Evolutionary conservation across 2,797 vertebrate genomes (phyloP).

Genomic region (Xyrichtys novacula): DNA sequence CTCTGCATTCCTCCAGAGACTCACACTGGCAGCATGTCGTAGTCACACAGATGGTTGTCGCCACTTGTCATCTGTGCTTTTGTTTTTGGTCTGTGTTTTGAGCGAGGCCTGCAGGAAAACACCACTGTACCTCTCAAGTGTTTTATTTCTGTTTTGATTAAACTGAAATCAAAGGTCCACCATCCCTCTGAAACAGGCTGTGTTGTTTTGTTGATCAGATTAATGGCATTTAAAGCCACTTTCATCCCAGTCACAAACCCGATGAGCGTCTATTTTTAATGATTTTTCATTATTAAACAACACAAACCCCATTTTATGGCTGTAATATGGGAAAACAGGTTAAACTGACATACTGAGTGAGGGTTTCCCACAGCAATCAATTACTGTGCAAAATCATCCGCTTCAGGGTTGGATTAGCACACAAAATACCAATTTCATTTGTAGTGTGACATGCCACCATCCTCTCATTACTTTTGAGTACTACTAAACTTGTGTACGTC

Average conservation of each 20-base stretch:
- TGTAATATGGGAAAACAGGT: slow-evolving; percentile 6
- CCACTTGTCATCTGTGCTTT: slow-evolving; percentile 62
- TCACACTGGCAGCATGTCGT: slow-evolving; percentile 58
- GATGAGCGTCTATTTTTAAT: neutral
- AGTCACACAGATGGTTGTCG: slow-evolving; percentile 68
- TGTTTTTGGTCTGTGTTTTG: slow-evolving; percentile 35
- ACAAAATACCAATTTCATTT: slow-evolving; percentile 17
- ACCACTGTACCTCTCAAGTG: slow-evolving; percentile 26
- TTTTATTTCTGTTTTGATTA: slow-evolving; percentile 13
- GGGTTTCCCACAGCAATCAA: slow-evolving; percentile 25
- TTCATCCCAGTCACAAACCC: slow-evolving; percentile 22
- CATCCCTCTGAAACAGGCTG: slow-evolving; percentile 4
- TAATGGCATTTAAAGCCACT: neutral
- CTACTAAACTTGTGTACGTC: neutral
- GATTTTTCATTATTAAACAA: neutral
- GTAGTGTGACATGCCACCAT: slow-evolving; percentile 1
- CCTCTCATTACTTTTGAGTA: neutral
- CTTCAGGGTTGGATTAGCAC: slow-evolving; percentile 32
- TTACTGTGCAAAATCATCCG: slow-evolving; percentile 9
- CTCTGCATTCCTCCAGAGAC: slow-evolving; percentile 42
- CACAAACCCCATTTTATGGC: slow-evolving; percentile 14
- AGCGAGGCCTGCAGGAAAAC: slow-evolving; percentile 36
- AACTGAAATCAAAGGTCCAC: slow-evolving; percentile 13
- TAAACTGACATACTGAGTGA: slow-evolving; percentile 23
- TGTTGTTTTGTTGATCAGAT: slow-evolving; percentile 5